A percentile compares a stretch with the other conserved stretches of the same genome.
Evolutionary conservation across 2,888 invertebrate species (phyloP).

Genomic region (Lumbricus terrestris): DNA sequence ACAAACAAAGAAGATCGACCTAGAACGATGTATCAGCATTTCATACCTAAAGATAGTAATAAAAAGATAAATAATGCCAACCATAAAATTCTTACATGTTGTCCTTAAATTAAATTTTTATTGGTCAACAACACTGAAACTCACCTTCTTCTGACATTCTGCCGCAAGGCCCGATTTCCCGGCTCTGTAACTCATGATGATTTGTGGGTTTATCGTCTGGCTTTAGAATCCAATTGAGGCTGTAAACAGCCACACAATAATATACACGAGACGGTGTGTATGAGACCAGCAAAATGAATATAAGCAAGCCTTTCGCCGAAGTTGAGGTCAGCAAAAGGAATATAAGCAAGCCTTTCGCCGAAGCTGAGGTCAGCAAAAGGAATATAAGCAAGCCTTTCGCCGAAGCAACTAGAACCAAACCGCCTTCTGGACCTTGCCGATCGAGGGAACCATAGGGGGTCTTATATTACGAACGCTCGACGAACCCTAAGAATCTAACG

Average conservation of each 20-base stretch:
- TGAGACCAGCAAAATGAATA: background rate
- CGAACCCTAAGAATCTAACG: background rate
- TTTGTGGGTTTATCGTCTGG: background rate
- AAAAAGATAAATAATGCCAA: background rate
- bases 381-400: too few relatives aligned
- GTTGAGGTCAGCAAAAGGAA: too few relatives aligned
- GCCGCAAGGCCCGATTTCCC: slow-evolving; percentile 37
- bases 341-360: background rate
- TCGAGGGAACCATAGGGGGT: background rate
- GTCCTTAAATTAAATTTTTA: background rate
- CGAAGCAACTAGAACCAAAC: background rate
- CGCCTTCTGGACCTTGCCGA: background rate
- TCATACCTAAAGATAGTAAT: background rate
- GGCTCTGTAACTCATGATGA: slow-evolving; percentile 28
- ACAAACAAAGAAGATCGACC: background rate
- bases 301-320: background rate
- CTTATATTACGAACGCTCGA: too few relatives aligned
- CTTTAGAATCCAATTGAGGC: background rate
- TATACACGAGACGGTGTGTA: background rate
- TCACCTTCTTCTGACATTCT: slow-evolving; percentile 37
- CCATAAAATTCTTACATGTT: too few relatives aligned
- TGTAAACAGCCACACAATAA: background rate
- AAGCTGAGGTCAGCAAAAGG: too few relatives aligned
- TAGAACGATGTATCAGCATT: background rate
- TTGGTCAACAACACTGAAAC: background rate